Base-by-base conservation (phyloP, 2,888 invertebrate genomes). In the Rhagonycha lutea region DNA sequence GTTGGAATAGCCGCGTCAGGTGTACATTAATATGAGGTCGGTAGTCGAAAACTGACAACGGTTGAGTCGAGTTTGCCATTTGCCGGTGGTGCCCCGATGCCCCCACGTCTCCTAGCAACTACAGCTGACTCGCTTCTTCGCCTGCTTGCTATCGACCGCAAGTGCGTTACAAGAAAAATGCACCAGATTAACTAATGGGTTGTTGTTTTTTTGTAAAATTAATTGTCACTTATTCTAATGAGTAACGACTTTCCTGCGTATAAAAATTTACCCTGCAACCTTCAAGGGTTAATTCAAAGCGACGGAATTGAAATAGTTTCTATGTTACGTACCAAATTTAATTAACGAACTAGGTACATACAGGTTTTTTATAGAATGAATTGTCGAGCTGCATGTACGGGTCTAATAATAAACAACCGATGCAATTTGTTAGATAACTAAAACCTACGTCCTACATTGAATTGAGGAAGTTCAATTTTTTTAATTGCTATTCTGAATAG, bases 111-210 rank as follows among this genome's bases (percentile, higher is more conserved):
- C 79, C 28, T 75, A 76, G 78, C 78, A 74, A 75, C 79, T 76
- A 79, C 80, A 79, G 79, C 80, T 79, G 80, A 80, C 81, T 84
- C 84, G 84, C 85, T 86, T 84, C 85, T 86, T 85, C 84, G 86
- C 85, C 85, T 85, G 85, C 82, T 83, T 83, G 82, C 84, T 85
- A 87, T 87, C 87, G 87, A 87, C 87, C 87, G 85, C 84, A 82
- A 83, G 84, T 83, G 83, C 82, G 84, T 83, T 83, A 82, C 83
- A 84, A 83, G 84, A 68, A 65, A 65, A n/a, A 24, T 11, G 18
- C 18, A 47, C 47, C 47, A 47, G 47, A 47, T 47, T 7, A 62
- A 18, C 14, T 18, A 63, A 14, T 23, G 24, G 2, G 5, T 61
- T 61, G 14, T 47, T n/a, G n/a, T n/a, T n/a, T 23, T 12, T 11